These are phyloP conservation scores for Cephus cinctus DNA, from an alignment of 1,140 invertebrate species.

Conservation along the genomic window DNA sequence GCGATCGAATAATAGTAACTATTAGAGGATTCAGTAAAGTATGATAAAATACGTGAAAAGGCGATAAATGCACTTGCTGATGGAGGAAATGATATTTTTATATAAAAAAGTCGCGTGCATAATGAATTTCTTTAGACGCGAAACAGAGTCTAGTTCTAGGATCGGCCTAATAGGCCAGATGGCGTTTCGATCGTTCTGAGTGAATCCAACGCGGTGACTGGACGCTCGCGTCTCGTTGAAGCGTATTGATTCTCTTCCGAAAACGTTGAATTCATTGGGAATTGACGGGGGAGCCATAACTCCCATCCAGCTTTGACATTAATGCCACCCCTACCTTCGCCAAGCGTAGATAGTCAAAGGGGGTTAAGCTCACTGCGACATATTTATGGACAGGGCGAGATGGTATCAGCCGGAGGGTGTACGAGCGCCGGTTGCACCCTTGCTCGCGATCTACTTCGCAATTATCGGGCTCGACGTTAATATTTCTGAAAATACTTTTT, in stretches of 20 bases:
- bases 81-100: no score
- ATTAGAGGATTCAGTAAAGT: no score
- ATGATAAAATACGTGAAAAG: no score
- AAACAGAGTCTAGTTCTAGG: no score
- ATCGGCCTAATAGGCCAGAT: no score
- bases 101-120: no score
- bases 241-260: constrained; percentile 51
- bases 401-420: constrained; percentile 48
- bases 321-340: constrained; percentile 51
- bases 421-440: constrained; percentile 37
- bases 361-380: constrained; percentile 55
- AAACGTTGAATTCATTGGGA: constrained; percentile 58
- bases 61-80: no score
- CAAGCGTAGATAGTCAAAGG: constrained; percentile 42
- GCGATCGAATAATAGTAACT: no score
- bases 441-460: constrained; percentile 53
- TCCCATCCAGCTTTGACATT: constrained; percentile 56
- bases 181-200: no score
- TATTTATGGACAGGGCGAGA: constrained; percentile 58
- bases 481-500: no score
- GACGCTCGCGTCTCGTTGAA: constrained; percentile 28
- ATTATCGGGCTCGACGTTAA: constrained; percentile 55
- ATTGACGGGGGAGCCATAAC: constrained; percentile 59
- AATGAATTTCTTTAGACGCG: no score
- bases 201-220: not conserved